Conservation (phyloP, 2,113 vertebrate genomes). For the Hydropotes inermis region DNA sequence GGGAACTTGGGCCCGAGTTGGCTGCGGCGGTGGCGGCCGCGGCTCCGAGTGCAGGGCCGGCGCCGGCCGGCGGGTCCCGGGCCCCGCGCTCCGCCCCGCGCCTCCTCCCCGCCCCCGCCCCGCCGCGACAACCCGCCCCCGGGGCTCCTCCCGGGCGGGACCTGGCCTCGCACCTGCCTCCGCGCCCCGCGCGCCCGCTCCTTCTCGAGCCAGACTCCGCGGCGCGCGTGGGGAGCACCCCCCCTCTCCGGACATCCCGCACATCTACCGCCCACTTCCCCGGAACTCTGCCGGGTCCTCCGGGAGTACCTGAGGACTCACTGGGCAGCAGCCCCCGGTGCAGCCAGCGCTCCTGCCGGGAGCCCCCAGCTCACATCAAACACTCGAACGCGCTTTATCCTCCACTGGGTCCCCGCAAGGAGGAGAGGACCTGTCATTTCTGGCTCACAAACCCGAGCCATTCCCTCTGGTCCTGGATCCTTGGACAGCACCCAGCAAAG, state of each 20-base stretch:
- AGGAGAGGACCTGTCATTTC: not conserved
- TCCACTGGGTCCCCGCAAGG: not conserved
- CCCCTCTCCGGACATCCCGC: not conserved
- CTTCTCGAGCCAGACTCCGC: too few species aligned
- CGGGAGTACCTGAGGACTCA: not conserved
- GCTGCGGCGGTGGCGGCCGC: not conserved
- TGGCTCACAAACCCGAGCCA: not conserved
- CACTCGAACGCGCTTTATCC: not conserved
- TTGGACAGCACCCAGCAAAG: not conserved
- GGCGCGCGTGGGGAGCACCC: not conserved
- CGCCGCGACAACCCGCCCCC: not conserved
- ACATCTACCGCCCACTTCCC: not conserved
- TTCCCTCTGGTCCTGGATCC: not conserved
- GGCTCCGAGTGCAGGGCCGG: not conserved
- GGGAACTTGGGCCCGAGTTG: not conserved
- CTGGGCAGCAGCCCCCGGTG: not conserved
- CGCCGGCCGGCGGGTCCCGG: not conserved
- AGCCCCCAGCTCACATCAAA: not conserved
- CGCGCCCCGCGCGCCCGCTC: not conserved
- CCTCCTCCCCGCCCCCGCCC: not conserved
- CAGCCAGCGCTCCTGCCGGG: not conserved
- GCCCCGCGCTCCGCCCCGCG: not conserved
- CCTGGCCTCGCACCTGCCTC: constrained; percentile 70
- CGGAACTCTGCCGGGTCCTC: not conserved
- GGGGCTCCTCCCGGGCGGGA: not conserved